Evolutionary conservation across 2,113 vertebrate species (phyloP), one percentile per base, ranked within the genome.

Genomic region (Myodes glareolus): DNA sequence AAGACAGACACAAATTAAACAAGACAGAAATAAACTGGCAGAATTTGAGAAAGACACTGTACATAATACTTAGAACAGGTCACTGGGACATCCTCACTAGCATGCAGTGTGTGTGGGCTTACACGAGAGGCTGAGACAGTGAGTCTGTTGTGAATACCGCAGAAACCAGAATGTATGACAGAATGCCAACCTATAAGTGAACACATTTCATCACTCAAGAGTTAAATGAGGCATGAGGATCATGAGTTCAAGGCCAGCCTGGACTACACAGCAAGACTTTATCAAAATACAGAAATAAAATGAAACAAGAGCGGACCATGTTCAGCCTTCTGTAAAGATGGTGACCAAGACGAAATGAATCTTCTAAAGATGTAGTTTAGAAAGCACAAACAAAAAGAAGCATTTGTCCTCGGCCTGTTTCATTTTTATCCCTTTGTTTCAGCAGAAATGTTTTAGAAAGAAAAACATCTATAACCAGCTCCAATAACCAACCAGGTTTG

Each of bases 1-100:
- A 19, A 52, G 55, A 39, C 58, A 58, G 58, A 58, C 19, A 58
- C 5, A 58, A 21, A 58, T 21, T 58, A 68, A 90, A 36, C 25
- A 80, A 97, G 81, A 36, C 65, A 95, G 75, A 25, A 88, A 31
- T n/a, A 86, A 86, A 88, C 67, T 70, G n/a, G 88, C 96, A 88
- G 52, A 90, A 94, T 78, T 86, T 91, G 63, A 87, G 23, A 85
- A 87, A 90, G 19, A 90, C 11, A 47, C 86, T 87, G 89, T 76
- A 81, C 7, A 82, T 92, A 88, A 21, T 68, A 63, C 94, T 19
- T 65, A 55, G 42, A 86, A 95, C 33, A 82, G 85, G 76, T 93
- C 80, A 67, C 3, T 91, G 31, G 27, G 58, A 72, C 63, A 97
- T 23, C 3, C 47, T 39, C 23, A 8, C 6, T 17, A 23, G 36